Evolutionary conservation across 2,888 invertebrate species (phyloP), one percentile per base, ranked within the genome.

Genomic region (Villa cingulata): DNA sequence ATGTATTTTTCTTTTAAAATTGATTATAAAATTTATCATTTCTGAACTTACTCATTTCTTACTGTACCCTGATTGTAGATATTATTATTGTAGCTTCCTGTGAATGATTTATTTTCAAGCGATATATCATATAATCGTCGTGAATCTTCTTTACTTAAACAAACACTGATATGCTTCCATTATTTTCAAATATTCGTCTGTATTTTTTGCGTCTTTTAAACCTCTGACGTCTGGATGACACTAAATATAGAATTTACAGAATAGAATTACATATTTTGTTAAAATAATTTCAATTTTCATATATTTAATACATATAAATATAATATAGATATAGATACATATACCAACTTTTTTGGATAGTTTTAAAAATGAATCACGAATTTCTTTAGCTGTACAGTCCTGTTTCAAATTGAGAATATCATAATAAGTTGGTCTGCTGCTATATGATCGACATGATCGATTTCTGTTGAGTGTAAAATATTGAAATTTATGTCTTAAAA

Each of bases 131-230:
- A 89, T 19, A 71, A 70, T 3, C 70, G 69, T 43, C 86, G 72
- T 2, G 71, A 72, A 20, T 72, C 61, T 0, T 78, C 74, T 62
- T 85, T 85, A 46, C 83, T 76, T 4, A 91, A n/a, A n/a, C n/a
- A n/a, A n/a, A 71, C 1, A 83, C 73, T 76, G 78, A 63, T 89
- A 90, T 0, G 90, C 90, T 64, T 88, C 85, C 43, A 81, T 80
- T 39, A 90, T 75, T 59, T 75, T 72, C 0, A 87, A 75, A 72
- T 88, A 90, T 47, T 77, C 75, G 16, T 74, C 74, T 48, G 86
- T 81, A 37, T 77, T 77, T 53, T 70, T 68, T 14, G 69, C 70
- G 52, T 56, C 52, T 4, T 50, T 41, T 2, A 18, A 4, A 3
- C 58, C 59, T 39, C 56, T 62, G 43, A 73, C 74, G 64, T 90